These are phyloP conservation scores for Neotoma lepida DNA, from an alignment of 2,113 vertebrate genomes.

Conservation along the genomic window DNA sequence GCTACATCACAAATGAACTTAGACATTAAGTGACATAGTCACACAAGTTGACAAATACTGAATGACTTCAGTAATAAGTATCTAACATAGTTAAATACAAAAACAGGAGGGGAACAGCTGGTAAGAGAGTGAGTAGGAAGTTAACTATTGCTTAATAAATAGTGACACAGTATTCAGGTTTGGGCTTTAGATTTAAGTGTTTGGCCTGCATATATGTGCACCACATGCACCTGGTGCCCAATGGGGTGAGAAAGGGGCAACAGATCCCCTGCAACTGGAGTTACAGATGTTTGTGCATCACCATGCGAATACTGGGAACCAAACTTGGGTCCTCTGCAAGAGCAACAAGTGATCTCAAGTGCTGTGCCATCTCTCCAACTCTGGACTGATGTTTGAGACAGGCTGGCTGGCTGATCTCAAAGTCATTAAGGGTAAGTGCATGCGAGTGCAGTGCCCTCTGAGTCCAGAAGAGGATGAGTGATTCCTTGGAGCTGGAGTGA, in stretches of 20 bases:
- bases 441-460: not conserved
- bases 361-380: not conserved
- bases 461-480: too few species aligned
- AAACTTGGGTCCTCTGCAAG: not conserved
- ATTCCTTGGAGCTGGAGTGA: not conserved
- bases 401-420: not conserved
- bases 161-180: not conserved
- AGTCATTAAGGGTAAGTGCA: not conserved
- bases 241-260: not conserved
- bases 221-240: not conserved
- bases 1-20: not conserved
- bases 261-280: not conserved
- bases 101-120: not conserved
- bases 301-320: not conserved
- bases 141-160: not conserved
- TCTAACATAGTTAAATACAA: not conserved
- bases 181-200: not conserved
- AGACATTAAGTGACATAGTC: not conserved
- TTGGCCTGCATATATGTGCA: not conserved
- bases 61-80: not conserved
- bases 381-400: not conserved
- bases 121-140: not conserved
- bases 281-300: not conserved
- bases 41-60: not conserved
- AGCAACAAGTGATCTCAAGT: not conserved